Conservation (phyloP, 2,113 vertebrate genomes). For the Monopterus albus region DNA sequence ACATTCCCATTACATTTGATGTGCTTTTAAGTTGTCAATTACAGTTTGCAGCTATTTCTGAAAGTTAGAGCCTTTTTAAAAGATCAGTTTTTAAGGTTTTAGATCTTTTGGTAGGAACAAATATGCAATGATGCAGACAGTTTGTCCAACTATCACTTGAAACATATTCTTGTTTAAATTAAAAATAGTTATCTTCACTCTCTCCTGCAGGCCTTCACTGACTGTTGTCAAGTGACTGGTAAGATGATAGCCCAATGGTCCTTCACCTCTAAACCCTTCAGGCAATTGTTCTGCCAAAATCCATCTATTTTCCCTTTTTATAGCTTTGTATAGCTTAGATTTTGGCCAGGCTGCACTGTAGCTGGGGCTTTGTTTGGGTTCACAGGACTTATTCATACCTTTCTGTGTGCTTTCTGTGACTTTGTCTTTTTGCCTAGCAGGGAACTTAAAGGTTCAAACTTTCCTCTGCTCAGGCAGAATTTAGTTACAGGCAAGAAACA, state of each 20-base stretch:
- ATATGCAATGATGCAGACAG: too few relatives aligned
- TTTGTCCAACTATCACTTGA: too few relatives aligned
- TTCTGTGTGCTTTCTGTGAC: constrained; percentile 3
- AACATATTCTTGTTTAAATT: neutral
- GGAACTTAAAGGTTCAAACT: constrained; percentile 9
- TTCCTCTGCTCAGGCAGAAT: constrained; percentile 45
- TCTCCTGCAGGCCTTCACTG: constrained; percentile 9
- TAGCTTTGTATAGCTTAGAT: neutral
- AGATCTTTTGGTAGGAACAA: too few relatives aligned
- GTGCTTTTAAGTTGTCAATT: neutral
- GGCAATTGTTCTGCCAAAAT: constrained; percentile 8
- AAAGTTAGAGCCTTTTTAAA: too few relatives aligned
- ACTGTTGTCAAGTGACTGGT: neutral
- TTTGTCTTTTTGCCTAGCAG: constrained; percentile 22
- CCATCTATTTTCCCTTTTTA: constrained; percentile 10
- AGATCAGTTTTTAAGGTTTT: too few relatives aligned
- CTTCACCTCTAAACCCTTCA: constrained; percentile 11
- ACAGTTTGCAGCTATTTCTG: too few relatives aligned
- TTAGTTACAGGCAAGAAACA: constrained; percentile 50
- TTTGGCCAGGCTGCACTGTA: neutral
- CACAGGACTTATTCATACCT: neutral
- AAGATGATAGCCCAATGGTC: neutral
- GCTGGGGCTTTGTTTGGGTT: constrained; percentile 23
- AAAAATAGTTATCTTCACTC: neutral
- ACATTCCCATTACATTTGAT: neutral